Percentiles rank a stretch among this genome's conserved stretches.
These are phyloP conservation scores for Lacerta bilineata DNA, from an alignment of 2,797 vertebrate species.

Conservation along the genomic window DNA sequence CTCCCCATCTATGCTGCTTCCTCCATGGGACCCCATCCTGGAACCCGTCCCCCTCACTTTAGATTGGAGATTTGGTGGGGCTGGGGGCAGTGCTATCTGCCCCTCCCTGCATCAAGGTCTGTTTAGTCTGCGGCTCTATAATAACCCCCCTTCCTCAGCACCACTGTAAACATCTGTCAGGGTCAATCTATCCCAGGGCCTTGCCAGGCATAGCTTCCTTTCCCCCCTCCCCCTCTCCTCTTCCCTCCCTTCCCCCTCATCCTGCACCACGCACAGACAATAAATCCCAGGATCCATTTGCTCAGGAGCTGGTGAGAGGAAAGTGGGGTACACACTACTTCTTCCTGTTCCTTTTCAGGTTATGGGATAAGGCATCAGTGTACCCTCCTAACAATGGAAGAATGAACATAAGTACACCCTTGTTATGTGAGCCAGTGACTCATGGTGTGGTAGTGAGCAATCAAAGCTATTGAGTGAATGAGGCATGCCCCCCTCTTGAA, in stretches of 20 bases:
- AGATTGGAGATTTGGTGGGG: background rate
- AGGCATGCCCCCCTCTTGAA: background rate
- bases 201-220: slow-evolving; percentile 23
- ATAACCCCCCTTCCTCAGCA: slow-evolving; percentile 37
- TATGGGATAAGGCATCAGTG: background rate
- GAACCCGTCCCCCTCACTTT: background rate
- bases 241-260: background rate
- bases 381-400: slow-evolving; percentile 12
- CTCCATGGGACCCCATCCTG: background rate
- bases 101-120: slow-evolving; percentile 36
- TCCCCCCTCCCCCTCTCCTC: background rate
- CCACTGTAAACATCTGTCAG: slow-evolving; percentile 56
- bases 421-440: slow-evolving; percentile 38
- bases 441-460: slow-evolving; percentile 38
- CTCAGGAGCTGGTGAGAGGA: background rate
- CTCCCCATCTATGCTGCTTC: background rate
- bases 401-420: slow-evolving; percentile 19
- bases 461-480: slow-evolving; percentile 39
- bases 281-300: background rate
- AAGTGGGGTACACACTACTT: slow-evolving; percentile 5
- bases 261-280: background rate
- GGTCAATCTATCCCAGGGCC: slow-evolving; percentile 17
- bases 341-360: slow-evolving; percentile 17
- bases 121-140: slow-evolving; percentile 56
- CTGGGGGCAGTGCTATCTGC: slow-evolving; percentile 2